Evolutionary conservation across 2,888 invertebrate genomes (phyloP), one percentile per base, ranked within the genome.

Genomic region (Ptychoptera contaminata): DNA sequence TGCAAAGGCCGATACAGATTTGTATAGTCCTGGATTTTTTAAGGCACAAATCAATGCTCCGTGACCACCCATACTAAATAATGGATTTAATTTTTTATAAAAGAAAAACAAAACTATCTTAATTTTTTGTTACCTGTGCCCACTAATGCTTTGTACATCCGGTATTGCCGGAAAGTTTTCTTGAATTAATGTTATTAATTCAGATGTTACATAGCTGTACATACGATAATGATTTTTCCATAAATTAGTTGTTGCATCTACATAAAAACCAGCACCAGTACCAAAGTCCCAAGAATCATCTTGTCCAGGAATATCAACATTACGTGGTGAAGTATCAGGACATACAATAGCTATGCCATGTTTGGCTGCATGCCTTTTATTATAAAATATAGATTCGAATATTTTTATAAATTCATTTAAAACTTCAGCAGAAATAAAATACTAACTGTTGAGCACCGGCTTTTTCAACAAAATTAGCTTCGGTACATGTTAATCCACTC

Each of bases 311-410:
- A 98, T 76, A 54, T 87, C 83, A 10, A 86, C 74, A 7, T 85
- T 88, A 55, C 94, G 73, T 1, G 97, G 97, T 52, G 94, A 96
- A 1, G 97, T 98, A 58, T 98, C 98, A 0, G 97, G 94, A 47
- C 83, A 84, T 2, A 98, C 86, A 43, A 98, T 75, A 49, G 91
- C 77, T 2, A 98, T 67, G 1, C 84, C 84, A 58, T 85, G 74
- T 56, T 90, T 74, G 5, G 92, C 75, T 5, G 97, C 97, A 66
- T 82, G 80, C 55, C 74, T 73, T 50, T 43, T 50, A 30, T 15
- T 37, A 14, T 11, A 39, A n/a, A n/a, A n/a, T n/a, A n/a, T n/a
- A n/a, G n/a, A n/a, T n/a, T n/a, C n/a, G n/a, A n/a, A n/a, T n/a
- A n/a, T n/a, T n/a, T n/a, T n/a, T n/a, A n/a, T n/a, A n/a, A n/a